Evolutionary conservation across 2,797 vertebrate genomes (phyloP).

Genomic region (Falco rusticolus): DNA sequence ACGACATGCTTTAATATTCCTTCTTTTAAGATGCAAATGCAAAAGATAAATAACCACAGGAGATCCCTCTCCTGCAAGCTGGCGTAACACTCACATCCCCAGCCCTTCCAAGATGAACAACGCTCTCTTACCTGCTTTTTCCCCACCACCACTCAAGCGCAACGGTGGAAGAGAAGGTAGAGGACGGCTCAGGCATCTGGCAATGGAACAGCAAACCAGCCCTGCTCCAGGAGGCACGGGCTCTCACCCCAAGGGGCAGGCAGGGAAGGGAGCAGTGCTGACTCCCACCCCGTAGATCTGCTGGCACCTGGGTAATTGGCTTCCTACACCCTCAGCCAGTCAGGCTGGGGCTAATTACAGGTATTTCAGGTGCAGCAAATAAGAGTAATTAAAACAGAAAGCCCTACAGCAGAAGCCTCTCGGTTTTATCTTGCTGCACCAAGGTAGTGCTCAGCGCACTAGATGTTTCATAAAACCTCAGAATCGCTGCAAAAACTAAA

Average conservation of each 20-base stretch:
- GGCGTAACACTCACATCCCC: fast-evolving
- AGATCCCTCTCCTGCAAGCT: not conserved
- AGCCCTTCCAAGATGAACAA: not conserved
- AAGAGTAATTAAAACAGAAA: not conserved
- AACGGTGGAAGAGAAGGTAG: fast-evolving
- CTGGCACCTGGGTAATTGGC: not conserved
- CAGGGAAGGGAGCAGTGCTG: fast-evolving
- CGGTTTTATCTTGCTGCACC: not conserved
- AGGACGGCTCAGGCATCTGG: fast-evolving
- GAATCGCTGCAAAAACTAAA: not conserved
- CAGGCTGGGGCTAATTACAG: not conserved
- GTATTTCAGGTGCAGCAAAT: not conserved
- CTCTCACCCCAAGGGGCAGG: fast-evolving
- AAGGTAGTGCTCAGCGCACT: too few species aligned
- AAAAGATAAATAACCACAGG: not conserved
- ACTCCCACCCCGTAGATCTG: not conserved
- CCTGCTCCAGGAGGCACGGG: not conserved
- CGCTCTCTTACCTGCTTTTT: not conserved
- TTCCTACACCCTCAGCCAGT: not conserved
- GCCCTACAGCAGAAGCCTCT: not conserved
- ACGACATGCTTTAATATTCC: fast-evolving
- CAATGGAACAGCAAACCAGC: not conserved
- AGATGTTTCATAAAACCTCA: not conserved
- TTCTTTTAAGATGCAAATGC: not conserved
- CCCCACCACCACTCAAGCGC: not conserved